A percentile compares a stretch with the other conserved stretches of the same genome.
phyloP scores from a whole-genome alignment of 2,888 invertebrate species.

The Dyspetes luteomarginatus region DNA sequence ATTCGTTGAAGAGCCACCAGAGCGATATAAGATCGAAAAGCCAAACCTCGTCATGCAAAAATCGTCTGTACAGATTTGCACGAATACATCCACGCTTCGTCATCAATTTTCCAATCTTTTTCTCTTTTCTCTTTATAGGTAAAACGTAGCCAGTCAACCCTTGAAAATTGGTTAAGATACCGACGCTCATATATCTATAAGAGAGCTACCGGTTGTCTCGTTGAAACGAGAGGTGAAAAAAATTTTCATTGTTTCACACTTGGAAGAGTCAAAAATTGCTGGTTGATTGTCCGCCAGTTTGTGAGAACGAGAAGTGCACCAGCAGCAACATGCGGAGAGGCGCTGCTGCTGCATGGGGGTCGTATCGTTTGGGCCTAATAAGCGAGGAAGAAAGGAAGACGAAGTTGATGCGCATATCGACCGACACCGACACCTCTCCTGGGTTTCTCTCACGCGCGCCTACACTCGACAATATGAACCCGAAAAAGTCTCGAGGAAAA shows the following conservation, averaged over 20 bases:
- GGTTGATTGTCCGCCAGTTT: conserved; percentile 46
- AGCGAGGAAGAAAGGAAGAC: conserved; percentile 46
- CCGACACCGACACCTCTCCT: conserved; percentile 48
- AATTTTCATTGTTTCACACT: conserved; percentile 49
- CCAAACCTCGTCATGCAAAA: conserved; percentile 24
- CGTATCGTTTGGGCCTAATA: conserved; percentile 41
- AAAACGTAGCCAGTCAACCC: conserved; percentile 32
- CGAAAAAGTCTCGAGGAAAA: conserved; percentile 32
- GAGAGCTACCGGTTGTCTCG: conserved; percentile 6
- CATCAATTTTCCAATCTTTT: conserved; percentile 4
- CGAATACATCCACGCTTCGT: neutral
- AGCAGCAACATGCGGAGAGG: neutral
- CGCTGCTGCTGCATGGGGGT: conserved; percentile 11
- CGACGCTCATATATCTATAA: neutral
- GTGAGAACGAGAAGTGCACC: neutral
- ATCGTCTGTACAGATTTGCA: conserved; percentile 16
- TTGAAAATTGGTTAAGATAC: conserved; percentile 48
- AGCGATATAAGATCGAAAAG: neutral
- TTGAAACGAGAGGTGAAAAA: conserved; percentile 29
- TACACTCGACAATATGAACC: conserved; percentile 11
- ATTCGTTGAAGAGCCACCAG: conserved; percentile 1
- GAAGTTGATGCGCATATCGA: conserved; percentile 22
- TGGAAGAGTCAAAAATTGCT: conserved; percentile 14
- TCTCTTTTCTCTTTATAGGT: neutral
- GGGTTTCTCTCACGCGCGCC: conserved; percentile 36